Evolutionary conservation across 2,888 invertebrate genomes (phyloP), one percentile per base, ranked within the genome.

Genomic region (Drosophila tripunctata): DNA sequence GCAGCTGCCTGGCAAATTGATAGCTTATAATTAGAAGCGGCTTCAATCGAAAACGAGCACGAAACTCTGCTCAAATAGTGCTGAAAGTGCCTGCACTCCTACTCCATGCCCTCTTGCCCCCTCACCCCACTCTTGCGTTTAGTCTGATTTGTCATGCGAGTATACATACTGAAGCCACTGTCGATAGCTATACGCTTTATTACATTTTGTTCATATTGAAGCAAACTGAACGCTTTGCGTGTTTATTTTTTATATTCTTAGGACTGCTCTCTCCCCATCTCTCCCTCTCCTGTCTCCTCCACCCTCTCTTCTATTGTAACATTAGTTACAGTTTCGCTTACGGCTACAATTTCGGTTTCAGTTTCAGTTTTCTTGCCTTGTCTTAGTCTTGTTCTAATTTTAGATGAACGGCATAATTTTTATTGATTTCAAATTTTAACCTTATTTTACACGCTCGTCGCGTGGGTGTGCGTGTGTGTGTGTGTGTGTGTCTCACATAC

Each of bases 391-490:
- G 75, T 79, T 89, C 90, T 90, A 90, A 90, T 90, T 90, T 90
- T 90, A 90, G 90, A 88, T 82, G 84, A 88, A 87, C 82, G 79
- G 84, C 88, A 90, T 89, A 88, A 87, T 81, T 89, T 88, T 89
- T 88, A 88, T 89, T 89, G 90, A 90, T 89, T 89, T 88, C 82
- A 88, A 85, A 86, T 86, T 85, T 87, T 84, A 88, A 88, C 87
- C 88, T 84, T 88, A 85, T 89, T 88, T 82, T 71, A 78, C 73
- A 74, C 75, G 79, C 68, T 68, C 36, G 60, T 52, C 61, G 51
- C 48, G 21, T 56, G 45, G 33, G 10, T 47, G 15, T 27, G 31
- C 38, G 54, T 22, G 44, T 30, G 65, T 50, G 33, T 41, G 33
- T 51, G 27, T 30, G 58, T 31, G 51, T 63, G 31, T 60, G 55